A percentile compares a stretch with the other conserved stretches of the same genome.
phyloP scores from a whole-genome alignment of 2,113 vertebrate species.

The Columbina picui region DNA sequence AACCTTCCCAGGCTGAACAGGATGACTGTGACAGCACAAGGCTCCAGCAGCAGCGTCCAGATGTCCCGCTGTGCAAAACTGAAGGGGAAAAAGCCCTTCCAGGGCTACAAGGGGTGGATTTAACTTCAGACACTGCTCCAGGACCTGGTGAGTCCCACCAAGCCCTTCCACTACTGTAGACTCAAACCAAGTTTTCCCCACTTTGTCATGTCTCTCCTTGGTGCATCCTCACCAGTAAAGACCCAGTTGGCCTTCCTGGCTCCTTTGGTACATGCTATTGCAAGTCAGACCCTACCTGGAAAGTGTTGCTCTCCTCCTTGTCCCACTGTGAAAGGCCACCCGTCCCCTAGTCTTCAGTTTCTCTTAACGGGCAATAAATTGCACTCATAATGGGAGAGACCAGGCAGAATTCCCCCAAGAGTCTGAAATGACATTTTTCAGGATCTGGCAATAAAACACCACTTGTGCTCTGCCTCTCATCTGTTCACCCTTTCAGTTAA shows the following conservation, averaged over 20 bases:
- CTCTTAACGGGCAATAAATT: neutral
- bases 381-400: neutral
- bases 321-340: neutral
- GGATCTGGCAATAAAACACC: slow-evolving; percentile 26
- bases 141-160: neutral
- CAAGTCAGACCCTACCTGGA: neutral
- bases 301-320: rapidly evolving
- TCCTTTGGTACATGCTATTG: neutral
- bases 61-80: neutral
- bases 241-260: neutral
- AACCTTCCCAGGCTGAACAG: neutral
- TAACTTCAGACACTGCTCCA: rapidly evolving
- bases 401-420: slow-evolving; percentile 6
- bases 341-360: rapidly evolving
- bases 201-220: neutral
- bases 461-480: slow-evolving; percentile 4
- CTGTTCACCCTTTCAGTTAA: slow-evolving; percentile 25
- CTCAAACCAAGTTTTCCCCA: neutral
- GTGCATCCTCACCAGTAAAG: neutral
- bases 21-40: neutral
- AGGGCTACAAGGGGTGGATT: neutral
- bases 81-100: neutral
- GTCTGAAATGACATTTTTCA: slow-evolving; percentile 33
- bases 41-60: neutral
- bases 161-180: neutral